Base-by-base conservation (phyloP, 64 coral and sea anemone genomes). In the Pocillopora damicornis region DNA sequence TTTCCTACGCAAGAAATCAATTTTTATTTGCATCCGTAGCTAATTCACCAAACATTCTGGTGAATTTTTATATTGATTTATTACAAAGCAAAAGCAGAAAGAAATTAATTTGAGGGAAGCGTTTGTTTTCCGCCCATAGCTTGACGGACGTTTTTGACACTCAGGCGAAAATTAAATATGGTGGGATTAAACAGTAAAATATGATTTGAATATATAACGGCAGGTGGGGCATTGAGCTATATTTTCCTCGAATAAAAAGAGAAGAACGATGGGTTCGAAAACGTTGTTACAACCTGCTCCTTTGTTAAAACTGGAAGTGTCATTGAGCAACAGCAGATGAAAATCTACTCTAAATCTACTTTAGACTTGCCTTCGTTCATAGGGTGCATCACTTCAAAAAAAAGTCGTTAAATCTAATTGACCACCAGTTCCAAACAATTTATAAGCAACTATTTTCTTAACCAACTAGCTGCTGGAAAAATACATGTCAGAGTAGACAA, bases 101-200 rank as follows among this genome's bases (percentile, higher is more conserved):
- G 71, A 84, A 58, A 26, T 66, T 18, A 71, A 22, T 57, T 72
- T 45, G 57, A 57, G 69, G 81, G 37, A 84, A 72, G 65, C 64
- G 62, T 71, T 72, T 84, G 20, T 71, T 72, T 66, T 45, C 61
- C 64, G 63, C 23, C 59, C 59, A 30, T 62, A 61, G 60, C 63
- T 62, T 80, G 78, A 80, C 62, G 14, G 78, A 80, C 78, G 78
- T 84, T 84, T 69, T 84, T 84, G 81, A 84, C 81, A 34, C 63
- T 36, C 0, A 57, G 18, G 81, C 11, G 65, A 84, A 84, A 84
- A 84, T 84, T 84, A 84, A 84, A 84, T 65, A 71, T 67, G 13
- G 20, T 13, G 15, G 18, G 61, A 84, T 71, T 71, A 84, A 84
- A 84, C 37, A 45, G 81, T 42, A 69, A n/a, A 73, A 57, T 67